These are phyloP conservation scores for Ictalurus punctatus DNA, from an alignment of 2,113 vertebrate species.

Conservation along the genomic window DNA sequence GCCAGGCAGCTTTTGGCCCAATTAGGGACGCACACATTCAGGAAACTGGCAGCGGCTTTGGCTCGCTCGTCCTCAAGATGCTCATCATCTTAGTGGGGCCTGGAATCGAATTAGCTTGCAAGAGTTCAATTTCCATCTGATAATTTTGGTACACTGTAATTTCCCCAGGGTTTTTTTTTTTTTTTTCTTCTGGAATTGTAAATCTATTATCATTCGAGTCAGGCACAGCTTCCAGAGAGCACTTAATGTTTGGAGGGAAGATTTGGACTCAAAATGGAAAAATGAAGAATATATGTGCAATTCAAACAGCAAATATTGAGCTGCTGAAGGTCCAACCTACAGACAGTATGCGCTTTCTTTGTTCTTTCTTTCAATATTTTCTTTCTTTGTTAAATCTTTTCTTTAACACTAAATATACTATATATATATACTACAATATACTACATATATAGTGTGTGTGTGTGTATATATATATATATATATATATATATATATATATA, in stretches of 20 bases:
- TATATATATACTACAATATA: no score
- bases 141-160: constrained; percentile 60
- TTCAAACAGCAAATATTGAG: background rate
- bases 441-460: no score
- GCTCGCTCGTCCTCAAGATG: constrained; percentile 52
- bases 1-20: constrained; percentile 17
- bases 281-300: constrained; percentile 14
- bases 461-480: no score
- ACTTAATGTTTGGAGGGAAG: constrained; percentile 41
- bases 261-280: constrained; percentile 31
- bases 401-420: background rate
- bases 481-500: no score
- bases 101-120: constrained; percentile 65
- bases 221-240: constrained; percentile 40
- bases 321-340: background rate
- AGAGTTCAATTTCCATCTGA: constrained; percentile 58
- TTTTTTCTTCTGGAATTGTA: constrained; percentile 59
- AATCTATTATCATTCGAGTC: constrained; percentile 65
- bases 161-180: constrained; percentile 62
- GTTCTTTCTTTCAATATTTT: background rate
- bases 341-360: background rate
- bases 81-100: constrained; percentile 63
- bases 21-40: background rate
- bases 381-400: background rate
- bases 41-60: constrained; percentile 58